Base-by-base conservation (phyloP, 2,797 vertebrate species). In the Cyprinella venusta region DNA sequence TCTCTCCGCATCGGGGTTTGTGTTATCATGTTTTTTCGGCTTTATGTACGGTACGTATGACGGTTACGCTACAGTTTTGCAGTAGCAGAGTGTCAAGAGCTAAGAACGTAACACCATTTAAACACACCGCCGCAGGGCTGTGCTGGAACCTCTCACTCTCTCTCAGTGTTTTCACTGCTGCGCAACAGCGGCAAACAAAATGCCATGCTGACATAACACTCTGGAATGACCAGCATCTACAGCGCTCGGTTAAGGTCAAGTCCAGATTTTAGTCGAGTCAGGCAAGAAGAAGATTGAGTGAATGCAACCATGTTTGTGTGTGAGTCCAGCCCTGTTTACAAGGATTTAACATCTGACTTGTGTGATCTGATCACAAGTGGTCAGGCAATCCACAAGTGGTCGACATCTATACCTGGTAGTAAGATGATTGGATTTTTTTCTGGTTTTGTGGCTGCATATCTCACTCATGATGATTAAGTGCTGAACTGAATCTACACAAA, bases 171-270 rank as follows among this genome's bases (percentile, higher is more conserved):
- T 81, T 69, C 78, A 80, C 52, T 48, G 50, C 70, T 64, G 26
- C 2, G 16, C 33, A 77, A 65, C 75, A 76, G 75, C 5, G 0
- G 74, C 30, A 77, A 48, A 70, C 18, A 40, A 54, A 82, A 52
- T 56, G 8, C 50, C 52, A 21, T 68, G 45, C 48, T 78, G 67
- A 78, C 54, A 78, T 71, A 33, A 64, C 72, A 77, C 74, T 81
- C 33, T 71, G 52, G 45, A 40, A 40, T 40, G 65, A 64, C 56
- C 75, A 82, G 59, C 36, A n/a, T 85, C 70, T 70, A 72, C 54
- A 50, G 54, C 24, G 76, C 26, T 30, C 24, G 15, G 68, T 82
- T 85, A 74, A 85, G 79, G 72, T 81, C 56, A 72, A 78, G 56
- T 64, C 30, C 54, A 65, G 26, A 85, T 79, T 81, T 71, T 13